phyloP scores from a whole-genome alignment of 2,113 vertebrate species.

The Burhinus oedicnemus region DNA sequence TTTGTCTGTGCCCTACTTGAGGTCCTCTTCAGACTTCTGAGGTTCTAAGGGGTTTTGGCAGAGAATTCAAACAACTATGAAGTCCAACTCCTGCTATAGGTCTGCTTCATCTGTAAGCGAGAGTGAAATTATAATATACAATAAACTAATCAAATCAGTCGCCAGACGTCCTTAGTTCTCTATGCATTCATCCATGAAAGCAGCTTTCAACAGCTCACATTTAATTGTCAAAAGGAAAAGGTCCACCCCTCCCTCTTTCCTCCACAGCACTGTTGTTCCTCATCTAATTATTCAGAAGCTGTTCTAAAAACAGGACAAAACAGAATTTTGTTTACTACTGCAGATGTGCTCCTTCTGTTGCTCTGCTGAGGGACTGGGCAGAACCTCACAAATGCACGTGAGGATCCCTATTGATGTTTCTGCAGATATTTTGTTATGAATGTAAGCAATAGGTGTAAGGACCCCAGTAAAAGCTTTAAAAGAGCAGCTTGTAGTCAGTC shows the following conservation, averaged over 20 bases:
- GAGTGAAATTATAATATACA: background rate
- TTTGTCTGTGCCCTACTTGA: background rate
- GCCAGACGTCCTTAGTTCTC: background rate
- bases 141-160: conserved; percentile 28
- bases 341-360: background rate
- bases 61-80: background rate
- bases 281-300: background rate
- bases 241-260: background rate
- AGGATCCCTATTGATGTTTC: background rate
- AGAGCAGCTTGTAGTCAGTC: background rate
- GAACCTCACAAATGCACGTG: background rate
- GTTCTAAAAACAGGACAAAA: background rate
- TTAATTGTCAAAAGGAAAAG: background rate
- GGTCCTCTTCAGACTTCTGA: background rate
- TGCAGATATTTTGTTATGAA: background rate
- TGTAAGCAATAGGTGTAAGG: background rate
- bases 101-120: background rate
- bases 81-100: background rate
- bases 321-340: background rate
- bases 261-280: background rate
- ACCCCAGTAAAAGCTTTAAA: background rate
- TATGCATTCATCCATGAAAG: conserved; percentile 32
- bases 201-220: conserved; percentile 16
- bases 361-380: background rate
- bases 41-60: background rate